Evolutionary conservation across 2,797 vertebrate genomes (phyloP).

Genomic region (Malacoraja senta): DNA sequence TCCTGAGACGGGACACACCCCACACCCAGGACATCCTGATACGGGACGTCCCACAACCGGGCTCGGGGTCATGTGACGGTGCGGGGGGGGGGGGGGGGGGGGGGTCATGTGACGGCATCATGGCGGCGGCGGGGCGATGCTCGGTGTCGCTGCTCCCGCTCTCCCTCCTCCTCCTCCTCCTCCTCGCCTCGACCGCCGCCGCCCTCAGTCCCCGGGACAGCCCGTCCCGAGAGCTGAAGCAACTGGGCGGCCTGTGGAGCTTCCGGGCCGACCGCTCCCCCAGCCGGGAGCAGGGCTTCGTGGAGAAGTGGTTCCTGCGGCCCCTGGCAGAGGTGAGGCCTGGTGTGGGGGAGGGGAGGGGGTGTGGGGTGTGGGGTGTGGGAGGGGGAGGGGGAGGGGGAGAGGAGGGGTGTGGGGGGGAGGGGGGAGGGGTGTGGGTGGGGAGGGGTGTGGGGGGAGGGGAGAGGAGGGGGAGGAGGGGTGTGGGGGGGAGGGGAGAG

Average conservation of each 20-base stretch:
- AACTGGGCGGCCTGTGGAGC: conserved; percentile 74
- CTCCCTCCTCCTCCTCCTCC: neutral
- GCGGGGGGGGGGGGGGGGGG: too few species aligned
- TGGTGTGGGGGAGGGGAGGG: neutral
- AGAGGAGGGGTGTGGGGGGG: neutral
- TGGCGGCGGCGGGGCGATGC: accelerated
- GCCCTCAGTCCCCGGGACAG: conserved; percentile 68
- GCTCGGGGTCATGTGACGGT: too few species aligned
- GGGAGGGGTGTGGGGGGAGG: too few species aligned
- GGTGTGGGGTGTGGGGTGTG: too few species aligned
- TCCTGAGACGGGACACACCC: too few species aligned
- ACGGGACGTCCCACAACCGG: too few species aligned
- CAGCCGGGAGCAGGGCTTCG: conserved; percentile 67
- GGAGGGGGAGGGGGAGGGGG: neutral
- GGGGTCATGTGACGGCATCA: too few species aligned
- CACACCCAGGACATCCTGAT: too few species aligned
- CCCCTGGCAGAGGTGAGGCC: conserved; percentile 68
- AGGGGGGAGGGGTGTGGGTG: too few species aligned
- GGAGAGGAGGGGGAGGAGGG: too few species aligned
- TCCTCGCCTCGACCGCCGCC: conserved; percentile 37
- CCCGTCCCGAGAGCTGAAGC: conserved; percentile 70
- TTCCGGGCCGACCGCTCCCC: conserved; percentile 78
- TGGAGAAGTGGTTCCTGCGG: conserved; percentile 65
- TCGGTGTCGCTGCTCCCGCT: accelerated
- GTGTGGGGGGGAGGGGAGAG: too few species aligned